Evolutionary conservation across 1,140 invertebrate genomes (phyloP), one percentile per base, ranked within the genome.

Genomic region (Zaprionus africanus): DNA sequence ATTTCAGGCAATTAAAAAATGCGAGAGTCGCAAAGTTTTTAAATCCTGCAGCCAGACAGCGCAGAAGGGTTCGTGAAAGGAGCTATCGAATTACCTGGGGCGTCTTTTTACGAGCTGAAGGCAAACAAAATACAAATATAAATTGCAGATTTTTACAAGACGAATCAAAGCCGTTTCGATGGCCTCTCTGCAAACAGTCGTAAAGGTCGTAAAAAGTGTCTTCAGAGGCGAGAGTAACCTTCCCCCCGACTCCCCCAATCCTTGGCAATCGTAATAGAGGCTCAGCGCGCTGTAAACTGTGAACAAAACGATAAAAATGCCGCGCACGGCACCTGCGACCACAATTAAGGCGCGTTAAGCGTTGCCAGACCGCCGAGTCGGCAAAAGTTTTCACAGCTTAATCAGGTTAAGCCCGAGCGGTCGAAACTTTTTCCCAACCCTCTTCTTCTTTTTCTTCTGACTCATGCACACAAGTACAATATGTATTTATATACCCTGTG

Each of bases 251-350:
- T n/a, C 22, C 2, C 22, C 13, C 31, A 62, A 17, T 31, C 56
- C 15, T 28, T n/a, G 1, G n/a, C 7, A 28, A 22, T 54, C 51
- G 22, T 76, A 71, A 65, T 60, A 72, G 53, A 46, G 51, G 36
- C 36, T 51, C 15, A 43, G 61, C 62, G 68, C 78, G 75, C 56
- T 71, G 77, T 78, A 86, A 86, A 83, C 88, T 90, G 82, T 91
- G 88, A 90, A 91, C 88, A 87, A 74, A 91, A 91, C 84, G 85
- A 91, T 91, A 91, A 91, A 91, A 91, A 91, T 91, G 63, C 76
- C 46, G 65, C 73, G 73, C 73, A 79, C 83, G 57, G 79, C 88
- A 91, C 88, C 88, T 91, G 88, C 77, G 88, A 91, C 88, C 88
- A 91, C 88, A 91, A 91, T 91, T 91, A 91, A 91, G 88, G 76